Percentiles rank a stretch among this genome's conserved stretches.
Conservation (phyloP, 2,797 vertebrate species). For the Melanotaenia parkinsoni region DNA sequence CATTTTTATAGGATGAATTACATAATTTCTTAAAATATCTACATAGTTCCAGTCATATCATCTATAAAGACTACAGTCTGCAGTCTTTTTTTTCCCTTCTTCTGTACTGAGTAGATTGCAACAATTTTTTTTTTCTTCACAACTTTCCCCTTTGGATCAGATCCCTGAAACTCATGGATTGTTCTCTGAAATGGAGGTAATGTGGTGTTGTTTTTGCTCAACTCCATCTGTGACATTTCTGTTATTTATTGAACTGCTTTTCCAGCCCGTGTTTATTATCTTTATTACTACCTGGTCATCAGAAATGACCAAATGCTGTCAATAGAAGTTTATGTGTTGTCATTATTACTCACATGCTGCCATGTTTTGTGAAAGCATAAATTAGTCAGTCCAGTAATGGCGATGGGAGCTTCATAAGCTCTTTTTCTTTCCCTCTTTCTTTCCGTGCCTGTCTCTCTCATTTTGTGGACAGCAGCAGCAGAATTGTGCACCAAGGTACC, state of each 20-base stretch:
- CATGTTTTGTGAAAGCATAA: conserved; percentile 33
- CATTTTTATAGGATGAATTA: neutral
- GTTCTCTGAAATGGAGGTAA: conserved; percentile 13
- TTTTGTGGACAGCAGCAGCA: conserved; percentile 61
- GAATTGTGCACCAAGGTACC: conserved; percentile 75
- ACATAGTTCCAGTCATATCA: too few relatives aligned
- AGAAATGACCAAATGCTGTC: conserved; percentile 18
- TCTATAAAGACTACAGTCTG: too few relatives aligned
- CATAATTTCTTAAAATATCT: too few relatives aligned
- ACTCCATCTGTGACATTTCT: neutral
- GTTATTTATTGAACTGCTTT: conserved; percentile 25
- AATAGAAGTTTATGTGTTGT: conserved; percentile 25
- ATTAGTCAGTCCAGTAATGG: conserved; percentile 30
- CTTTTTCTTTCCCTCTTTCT: conserved; percentile 15
- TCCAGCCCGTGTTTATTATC: conserved; percentile 22
- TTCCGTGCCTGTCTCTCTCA: conserved; percentile 28
- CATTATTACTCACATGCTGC: conserved; percentile 26
- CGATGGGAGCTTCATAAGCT: conserved; percentile 29
- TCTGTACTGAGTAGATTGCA: neutral
- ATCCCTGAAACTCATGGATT: neutral
- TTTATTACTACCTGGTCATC: conserved; percentile 22
- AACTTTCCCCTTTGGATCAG: neutral
- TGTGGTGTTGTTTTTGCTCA: neutral
- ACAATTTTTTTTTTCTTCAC: neutral
- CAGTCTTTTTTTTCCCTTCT: too few relatives aligned